A percentile compares a stretch with the other conserved stretches of the same genome.
Evolutionary conservation across 2,113 vertebrate species (phyloP).

Genomic region (Forbesichthys agassizii): DNA sequence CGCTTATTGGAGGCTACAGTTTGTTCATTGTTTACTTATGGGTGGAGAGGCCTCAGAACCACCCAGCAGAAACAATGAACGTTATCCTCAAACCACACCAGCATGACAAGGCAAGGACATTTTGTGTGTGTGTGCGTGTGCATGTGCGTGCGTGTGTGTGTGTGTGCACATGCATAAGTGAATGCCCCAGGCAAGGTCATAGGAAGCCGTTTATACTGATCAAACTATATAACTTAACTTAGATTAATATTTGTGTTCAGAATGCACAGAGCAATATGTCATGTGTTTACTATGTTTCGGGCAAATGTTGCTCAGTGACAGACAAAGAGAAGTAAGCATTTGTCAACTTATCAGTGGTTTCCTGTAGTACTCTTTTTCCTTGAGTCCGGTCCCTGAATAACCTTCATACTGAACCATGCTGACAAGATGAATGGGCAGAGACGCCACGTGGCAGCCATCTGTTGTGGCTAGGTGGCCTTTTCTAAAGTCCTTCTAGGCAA

Average conservation of each 20-base stretch:
- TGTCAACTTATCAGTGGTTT: constrained; percentile 26
- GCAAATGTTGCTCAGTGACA: constrained; percentile 7
- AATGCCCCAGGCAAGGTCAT: constrained; percentile 23
- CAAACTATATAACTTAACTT: not conserved
- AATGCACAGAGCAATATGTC: not conserved
- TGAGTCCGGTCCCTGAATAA: constrained; percentile 34
- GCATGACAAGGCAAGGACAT: constrained; percentile 38
- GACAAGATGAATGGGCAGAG: constrained; percentile 50
- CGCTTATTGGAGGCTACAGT: constrained; percentile 69
- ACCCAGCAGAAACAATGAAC: constrained; percentile 61
- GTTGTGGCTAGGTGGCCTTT: constrained; percentile 45
- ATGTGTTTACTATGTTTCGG: not conserved
- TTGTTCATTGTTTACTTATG: constrained; percentile 69
- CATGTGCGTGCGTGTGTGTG: constrained; percentile 12
- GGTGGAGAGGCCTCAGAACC: constrained; percentile 56
- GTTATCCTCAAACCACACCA: constrained; percentile 42
- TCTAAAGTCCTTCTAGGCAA: not conserved
- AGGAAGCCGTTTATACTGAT: not conserved
- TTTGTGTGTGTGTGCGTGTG: constrained; percentile 10
- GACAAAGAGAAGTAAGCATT: constrained; percentile 13
- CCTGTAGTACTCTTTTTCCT: constrained; percentile 31
- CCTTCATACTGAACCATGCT: constrained; percentile 21
- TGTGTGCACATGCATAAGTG: constrained; percentile 22
- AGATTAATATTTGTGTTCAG: not conserved
- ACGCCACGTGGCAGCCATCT: constrained; percentile 57